Evolutionary conservation across 2,113 vertebrate species (phyloP).

Genomic region (Vidua macroura): DNA sequence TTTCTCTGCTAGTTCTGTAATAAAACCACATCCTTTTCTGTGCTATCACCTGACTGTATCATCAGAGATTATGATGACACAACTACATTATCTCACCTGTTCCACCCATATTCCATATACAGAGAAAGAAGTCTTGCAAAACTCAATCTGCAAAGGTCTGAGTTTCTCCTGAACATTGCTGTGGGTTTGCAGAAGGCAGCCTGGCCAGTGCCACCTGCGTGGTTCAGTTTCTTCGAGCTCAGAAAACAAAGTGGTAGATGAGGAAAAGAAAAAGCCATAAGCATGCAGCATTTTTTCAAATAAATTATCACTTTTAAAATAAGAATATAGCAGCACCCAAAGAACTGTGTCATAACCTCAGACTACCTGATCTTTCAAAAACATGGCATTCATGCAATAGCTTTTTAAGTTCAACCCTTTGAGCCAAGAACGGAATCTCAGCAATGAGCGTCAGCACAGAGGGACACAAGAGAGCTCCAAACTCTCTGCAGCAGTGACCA

Average conservation of each 20-base stretch:
- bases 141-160: neutral
- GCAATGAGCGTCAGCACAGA: neutral
- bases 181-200: neutral
- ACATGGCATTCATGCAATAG: rapidly evolving
- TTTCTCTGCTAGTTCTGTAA: neutral
- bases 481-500: neutral
- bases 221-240: neutral
- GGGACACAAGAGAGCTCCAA: neutral
- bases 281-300: neutral
- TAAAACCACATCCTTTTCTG: neutral
- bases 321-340: neutral
- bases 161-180: neutral
- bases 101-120: neutral
- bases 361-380: neutral
- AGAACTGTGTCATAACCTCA: neutral
- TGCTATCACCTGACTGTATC: neutral
- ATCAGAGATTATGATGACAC: neutral
- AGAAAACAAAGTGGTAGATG: neutral
- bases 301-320: rapidly evolving
- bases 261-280: neutral
- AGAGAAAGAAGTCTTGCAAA: neutral
- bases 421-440: neutral
- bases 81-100: neutral
- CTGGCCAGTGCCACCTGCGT: neutral
- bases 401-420: neutral